phyloP scores from a whole-genome alignment of 2,888 invertebrate genomes.

The Acleris cristana region DNA sequence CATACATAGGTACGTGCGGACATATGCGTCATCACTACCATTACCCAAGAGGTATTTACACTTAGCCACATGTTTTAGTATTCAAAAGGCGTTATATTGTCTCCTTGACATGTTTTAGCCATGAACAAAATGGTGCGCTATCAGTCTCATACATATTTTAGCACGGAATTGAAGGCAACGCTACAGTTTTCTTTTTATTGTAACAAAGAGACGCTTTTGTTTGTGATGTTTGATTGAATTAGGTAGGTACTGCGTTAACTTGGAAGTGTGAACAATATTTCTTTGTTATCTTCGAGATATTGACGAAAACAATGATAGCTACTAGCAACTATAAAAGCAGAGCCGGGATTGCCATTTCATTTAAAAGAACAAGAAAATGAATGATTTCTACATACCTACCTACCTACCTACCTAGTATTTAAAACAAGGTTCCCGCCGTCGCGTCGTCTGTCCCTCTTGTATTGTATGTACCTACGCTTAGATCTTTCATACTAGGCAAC shows the following conservation, averaged over 20 bases:
- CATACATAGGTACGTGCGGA: conserved; percentile 36
- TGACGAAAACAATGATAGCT: no score
- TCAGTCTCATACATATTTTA: conserved; percentile 11
- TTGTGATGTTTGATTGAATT: background rate
- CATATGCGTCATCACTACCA: conserved; percentile 52
- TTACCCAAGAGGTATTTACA: conserved; percentile 58
- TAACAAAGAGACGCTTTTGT: background rate
- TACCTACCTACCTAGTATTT: no score
- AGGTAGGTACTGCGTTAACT: background rate
- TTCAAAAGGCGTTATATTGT: conserved; percentile 55
- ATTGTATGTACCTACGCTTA: no score
- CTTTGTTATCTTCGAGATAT: no score
- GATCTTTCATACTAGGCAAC: no score
- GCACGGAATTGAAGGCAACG: background rate
- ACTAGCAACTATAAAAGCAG: no score
- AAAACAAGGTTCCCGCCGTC: no score
- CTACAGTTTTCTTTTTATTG: background rate
- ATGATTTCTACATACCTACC: no score
- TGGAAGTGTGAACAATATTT: background rate
- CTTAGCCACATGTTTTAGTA: conserved; percentile 58
- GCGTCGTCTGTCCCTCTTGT: no score
- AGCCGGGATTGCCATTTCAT: no score
- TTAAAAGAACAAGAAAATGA: no score
- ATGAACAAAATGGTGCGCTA: conserved; percentile 41
- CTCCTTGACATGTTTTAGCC: conserved; percentile 70